Conservation (phyloP, 2,113 vertebrate species). For the Rhinopomastus cyanomelas region DNA sequence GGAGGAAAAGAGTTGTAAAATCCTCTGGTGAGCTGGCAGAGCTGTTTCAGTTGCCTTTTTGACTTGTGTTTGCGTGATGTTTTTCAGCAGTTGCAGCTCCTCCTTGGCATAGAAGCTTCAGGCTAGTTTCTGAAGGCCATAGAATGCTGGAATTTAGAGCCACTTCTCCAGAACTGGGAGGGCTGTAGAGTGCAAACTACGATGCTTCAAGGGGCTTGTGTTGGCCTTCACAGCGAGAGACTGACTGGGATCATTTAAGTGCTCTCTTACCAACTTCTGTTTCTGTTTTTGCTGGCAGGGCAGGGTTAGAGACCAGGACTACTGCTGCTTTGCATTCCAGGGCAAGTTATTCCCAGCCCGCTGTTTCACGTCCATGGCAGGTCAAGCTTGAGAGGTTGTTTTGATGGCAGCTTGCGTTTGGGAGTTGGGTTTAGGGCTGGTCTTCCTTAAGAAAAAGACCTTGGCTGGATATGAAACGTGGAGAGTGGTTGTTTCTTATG, state of each 20-base stretch:
- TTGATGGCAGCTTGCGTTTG: background rate
- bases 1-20: background rate
- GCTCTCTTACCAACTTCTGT: accelerated
- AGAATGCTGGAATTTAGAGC: background rate
- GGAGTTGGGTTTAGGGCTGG: background rate
- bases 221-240: background rate
- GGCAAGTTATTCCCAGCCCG: background rate
- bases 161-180: background rate
- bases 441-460: background rate
- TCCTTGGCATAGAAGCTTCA: background rate
- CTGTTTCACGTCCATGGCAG: accelerated
- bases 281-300: background rate
- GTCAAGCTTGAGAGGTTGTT: background rate
- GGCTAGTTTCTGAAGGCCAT: background rate
- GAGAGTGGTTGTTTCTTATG: background rate
- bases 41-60: background rate
- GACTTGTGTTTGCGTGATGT: accelerated
- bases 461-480: background rate
- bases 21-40: slow-evolving; percentile 5
- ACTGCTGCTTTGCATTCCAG: background rate
- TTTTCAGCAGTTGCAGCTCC: background rate
- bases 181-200: background rate
- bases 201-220: background rate
- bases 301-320: background rate
- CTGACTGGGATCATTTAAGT: background rate